Base-by-base conservation (phyloP, 2,888 invertebrate genomes). In the Psococerastis gibbosa region DNA sequence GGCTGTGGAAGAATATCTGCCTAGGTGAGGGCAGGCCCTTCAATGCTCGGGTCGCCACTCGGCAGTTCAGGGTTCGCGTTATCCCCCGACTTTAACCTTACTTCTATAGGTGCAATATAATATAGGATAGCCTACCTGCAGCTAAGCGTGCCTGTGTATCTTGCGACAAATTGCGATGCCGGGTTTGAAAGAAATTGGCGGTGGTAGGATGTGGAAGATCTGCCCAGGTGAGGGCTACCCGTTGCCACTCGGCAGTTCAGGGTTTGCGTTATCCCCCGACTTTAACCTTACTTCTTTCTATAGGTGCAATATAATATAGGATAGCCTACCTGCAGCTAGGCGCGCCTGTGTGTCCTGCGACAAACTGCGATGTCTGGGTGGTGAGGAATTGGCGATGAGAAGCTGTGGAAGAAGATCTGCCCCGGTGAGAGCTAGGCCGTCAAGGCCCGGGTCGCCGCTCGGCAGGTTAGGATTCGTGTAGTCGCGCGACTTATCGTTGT, bases 401-500 rank as follows among this genome's bases (percentile, higher is more conserved):
- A 65, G 66, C 18, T 66, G 67, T 48, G 66, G 54, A 47, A 79
- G 71, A 63, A 78, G 77, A 45, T 68, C 50, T 27, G 48, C 67
- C 58, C 77, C 75, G 55, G 78, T 67, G 57, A 58, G 54, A 20
- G 56, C 51, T 32, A 48, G 8, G 41, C 50, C 33, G 41, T 49
- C 45, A 52, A 60, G 67, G 47, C 70, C 69, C 23, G 71, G 68
- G 54, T 97, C 95, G 43, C 97, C 97, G 43, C 89, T 87, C 4
- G 97, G 97, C 61, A 98, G 75, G 61, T 82, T 83, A 43, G 97
- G 97, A 67, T 98, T 97, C 55, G 97, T 98, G 72, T 94, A 98
- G 69, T 98, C 98, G 48, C 97, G 74, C 49, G 92, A 94, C 69
- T 99, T 98, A 71, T 99, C 98, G 68, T 98, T 99, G 73, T 98